Evolutionary conservation across 2,797 vertebrate species (phyloP), one percentile per base, ranked within the genome.

Genomic region (Coracias cyanogaster): DNA sequence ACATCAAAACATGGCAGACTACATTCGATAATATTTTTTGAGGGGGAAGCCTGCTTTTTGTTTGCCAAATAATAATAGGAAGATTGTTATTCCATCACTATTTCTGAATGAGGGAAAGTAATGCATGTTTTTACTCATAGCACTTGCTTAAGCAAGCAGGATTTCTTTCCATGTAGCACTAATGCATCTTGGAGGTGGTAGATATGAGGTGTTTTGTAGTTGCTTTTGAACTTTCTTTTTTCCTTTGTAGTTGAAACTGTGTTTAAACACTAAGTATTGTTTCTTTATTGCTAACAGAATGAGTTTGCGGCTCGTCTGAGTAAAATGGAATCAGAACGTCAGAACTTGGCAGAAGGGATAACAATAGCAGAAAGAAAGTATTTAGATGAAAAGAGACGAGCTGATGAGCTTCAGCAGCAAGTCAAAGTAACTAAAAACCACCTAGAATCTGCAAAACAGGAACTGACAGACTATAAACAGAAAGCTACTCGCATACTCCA

Each of bases 401-500:
- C 96, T 2, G 99, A 99, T 7, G 99, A 99, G n/a, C 90, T 99
- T 29, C 99, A 99, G 69, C 99, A 99, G 94, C 99, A 99, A 90
- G 94, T 98, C 87, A 99, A 98, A 97, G 96, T 96, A 21, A 95
- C 97, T 61, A 99, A 98, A 97, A 93, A 96, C 20, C 98, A 96
- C 54, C 95, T 98, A 4, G 99, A 99, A 84, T 97, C 97, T 24
- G 97, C 98, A 48, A 99, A 98, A 94, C 99, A 99, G 95, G 99
- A 99, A 76, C 82, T 99, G 55, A 95, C 98, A 20, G 99, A 99
- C 97, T 99, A 99, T 94, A 99, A 99, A 92, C 99, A 99, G 85
- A 99, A 99, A 97, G 99, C 99, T 26, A 98, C 99, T 10, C 98
- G 99, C 39, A 99, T 99, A 91, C 98, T 99, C 35, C 99, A 99